These are phyloP conservation scores for Zele albiditarsus DNA, from an alignment of 2,888 invertebrate genomes.

Conservation along the genomic window DNA sequence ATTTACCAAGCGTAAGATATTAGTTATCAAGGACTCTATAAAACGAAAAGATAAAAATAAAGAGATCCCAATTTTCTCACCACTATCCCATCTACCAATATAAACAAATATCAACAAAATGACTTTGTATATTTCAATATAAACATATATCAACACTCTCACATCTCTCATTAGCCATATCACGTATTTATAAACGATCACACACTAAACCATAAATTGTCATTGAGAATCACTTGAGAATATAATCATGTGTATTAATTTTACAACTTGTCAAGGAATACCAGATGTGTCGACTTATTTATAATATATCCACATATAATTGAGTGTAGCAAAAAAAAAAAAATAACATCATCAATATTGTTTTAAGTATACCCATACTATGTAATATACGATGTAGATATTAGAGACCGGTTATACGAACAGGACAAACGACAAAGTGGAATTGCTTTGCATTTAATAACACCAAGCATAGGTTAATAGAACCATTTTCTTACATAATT, in stretches of 20 bases:
- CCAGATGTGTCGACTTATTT: background rate
- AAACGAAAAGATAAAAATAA: too few species aligned
- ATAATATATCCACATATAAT: background rate
- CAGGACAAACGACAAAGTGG: slow-evolving; percentile 41
- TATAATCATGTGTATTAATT: background rate
- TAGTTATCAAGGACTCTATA: too few species aligned
- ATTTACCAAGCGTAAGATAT: too few species aligned
- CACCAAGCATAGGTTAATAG: slow-evolving; percentile 60
- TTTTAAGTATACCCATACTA: background rate
- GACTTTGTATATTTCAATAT: too few species aligned
- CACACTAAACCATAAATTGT: background rate
- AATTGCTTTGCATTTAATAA: slow-evolving; percentile 62
- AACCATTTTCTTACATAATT: slow-evolving; percentile 63
- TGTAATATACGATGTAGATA: slow-evolving; percentile 17
- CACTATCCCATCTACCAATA: too few species aligned
- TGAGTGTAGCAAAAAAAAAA: background rate
- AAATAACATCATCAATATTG: background rate
- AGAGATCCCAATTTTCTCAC: too few species aligned
- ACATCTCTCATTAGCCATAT: background rate
- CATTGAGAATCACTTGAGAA: background rate
- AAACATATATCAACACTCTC: too few species aligned
- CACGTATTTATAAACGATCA: background rate
- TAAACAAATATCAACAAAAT: background rate
- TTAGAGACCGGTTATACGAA: background rate
- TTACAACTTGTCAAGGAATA: background rate